Evolutionary conservation across 1,140 invertebrate species (phyloP).

Genomic region (Drosophila seguyi): DNA sequence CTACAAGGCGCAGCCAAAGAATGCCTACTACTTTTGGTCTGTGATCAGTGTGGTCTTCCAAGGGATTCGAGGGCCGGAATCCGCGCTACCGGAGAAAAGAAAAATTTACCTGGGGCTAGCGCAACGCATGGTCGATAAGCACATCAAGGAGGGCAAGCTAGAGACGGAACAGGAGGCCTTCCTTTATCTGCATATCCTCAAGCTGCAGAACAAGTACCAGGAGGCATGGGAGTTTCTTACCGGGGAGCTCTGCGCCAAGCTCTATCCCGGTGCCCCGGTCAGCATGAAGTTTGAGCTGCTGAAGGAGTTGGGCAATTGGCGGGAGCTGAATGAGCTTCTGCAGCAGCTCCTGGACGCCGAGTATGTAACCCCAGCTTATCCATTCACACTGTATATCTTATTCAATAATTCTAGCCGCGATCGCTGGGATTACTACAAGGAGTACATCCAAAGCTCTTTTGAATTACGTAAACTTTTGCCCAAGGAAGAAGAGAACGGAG

Average conservation of each 20-base stretch:
- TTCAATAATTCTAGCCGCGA: slow-evolving; percentile 87
- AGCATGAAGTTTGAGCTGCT: slow-evolving; percentile 91
- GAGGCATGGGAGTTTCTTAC: slow-evolving; percentile 93
- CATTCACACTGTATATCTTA: neutral
- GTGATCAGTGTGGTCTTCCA: slow-evolving; percentile 97
- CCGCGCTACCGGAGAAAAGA: slow-evolving; percentile 86
- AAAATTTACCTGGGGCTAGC: slow-evolving; percentile 92
- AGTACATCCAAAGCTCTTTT: slow-evolving; percentile 90
- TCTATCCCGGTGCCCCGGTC: slow-evolving; percentile 88
- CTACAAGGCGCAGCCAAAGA: slow-evolving; percentile 96
- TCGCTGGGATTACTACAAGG: slow-evolving; percentile 91
- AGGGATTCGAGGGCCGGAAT: slow-evolving; percentile 85
- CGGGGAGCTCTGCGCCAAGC: slow-evolving; percentile 89
- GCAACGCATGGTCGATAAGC: slow-evolving; percentile 94
- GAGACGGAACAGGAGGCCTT: slow-evolving; percentile 97
- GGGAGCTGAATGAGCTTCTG: slow-evolving; percentile 89
- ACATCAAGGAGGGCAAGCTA: slow-evolving; percentile 94
- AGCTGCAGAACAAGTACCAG: slow-evolving; percentile 93
- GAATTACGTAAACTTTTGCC: slow-evolving; percentile 68
- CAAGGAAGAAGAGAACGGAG: slow-evolving; percentile 3
- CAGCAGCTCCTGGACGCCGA: slow-evolving; percentile 89
- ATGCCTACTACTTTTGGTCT: slow-evolving; percentile 99
- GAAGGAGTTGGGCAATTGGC: slow-evolving; percentile 90
- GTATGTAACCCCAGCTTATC: slow-evolving; percentile 85
- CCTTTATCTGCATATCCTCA: slow-evolving; percentile 95